These are phyloP conservation scores for Leptogaster cylindrica DNA, from an alignment of 2,888 invertebrate species.

Conservation along the genomic window DNA sequence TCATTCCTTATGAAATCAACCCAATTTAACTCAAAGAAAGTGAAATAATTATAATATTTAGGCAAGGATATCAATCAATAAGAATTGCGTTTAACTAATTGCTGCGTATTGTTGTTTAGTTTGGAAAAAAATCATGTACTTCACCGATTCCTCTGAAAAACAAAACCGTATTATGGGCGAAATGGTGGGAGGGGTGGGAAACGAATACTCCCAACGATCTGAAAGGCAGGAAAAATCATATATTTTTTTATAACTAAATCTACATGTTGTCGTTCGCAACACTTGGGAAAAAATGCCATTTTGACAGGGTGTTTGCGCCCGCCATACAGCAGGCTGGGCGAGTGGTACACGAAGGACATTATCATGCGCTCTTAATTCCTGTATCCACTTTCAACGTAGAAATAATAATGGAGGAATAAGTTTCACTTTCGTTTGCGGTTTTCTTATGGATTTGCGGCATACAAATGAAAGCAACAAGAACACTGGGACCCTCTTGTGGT, in stretches of 20 bases:
- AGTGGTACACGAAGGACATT: slow-evolving; percentile 28
- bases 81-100: no score
- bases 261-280: slow-evolving; percentile 22
- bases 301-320: slow-evolving; percentile 24
- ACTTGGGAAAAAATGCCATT: slow-evolving; percentile 1
- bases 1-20: no score
- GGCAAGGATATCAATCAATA: no score
- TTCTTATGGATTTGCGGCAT: slow-evolving; percentile 24
- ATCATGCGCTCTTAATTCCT: slow-evolving; percentile 40
- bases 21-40: no score
- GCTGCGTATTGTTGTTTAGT: no score
- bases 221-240: slow-evolving; percentile 13
- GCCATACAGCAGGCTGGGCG: background rate
- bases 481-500: no score
- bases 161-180: background rate
- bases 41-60: no score
- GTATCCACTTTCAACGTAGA: slow-evolving; percentile 37
- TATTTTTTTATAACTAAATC: slow-evolving; percentile 34
- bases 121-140: no score
- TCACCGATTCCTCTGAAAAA: no score
- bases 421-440: slow-evolving; percentile 37
- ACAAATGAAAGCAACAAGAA: slow-evolving; percentile 3
- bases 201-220: background rate
- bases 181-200: background rate
- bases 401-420: slow-evolving; percentile 36